These are phyloP conservation scores for Endotricha flammealis DNA, from an alignment of 2,888 invertebrate genomes.

Conservation along the genomic window DNA sequence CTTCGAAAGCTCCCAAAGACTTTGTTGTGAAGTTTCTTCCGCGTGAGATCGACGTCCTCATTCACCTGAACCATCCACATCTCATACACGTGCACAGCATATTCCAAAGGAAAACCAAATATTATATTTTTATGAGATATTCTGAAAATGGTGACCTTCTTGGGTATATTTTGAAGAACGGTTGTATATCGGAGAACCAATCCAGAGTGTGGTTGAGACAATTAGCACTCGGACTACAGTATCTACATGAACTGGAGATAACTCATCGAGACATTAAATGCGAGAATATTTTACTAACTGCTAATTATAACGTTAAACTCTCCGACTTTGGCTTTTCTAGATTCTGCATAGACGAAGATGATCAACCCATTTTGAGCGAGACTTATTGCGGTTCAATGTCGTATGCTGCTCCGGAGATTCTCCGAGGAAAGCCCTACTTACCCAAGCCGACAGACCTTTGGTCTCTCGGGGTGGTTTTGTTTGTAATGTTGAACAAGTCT, in stretches of 20 bases:
- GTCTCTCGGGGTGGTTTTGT: conserved; percentile 88
- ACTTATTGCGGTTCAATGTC: conserved; percentile 93
- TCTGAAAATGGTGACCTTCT: conserved; percentile 89
- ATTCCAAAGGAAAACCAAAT: conserved; percentile 83
- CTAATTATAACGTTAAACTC: conserved; percentile 86
- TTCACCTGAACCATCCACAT: conserved; percentile 87
- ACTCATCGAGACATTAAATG: conserved; percentile 90
- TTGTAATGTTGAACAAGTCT: conserved; percentile 89
- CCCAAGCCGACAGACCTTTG: conserved; percentile 87
- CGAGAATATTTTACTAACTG: conserved; percentile 86
- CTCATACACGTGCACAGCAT: conserved; percentile 88
- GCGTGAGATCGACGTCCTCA: conserved; percentile 87
- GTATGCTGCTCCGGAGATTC: conserved; percentile 92
- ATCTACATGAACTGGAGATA: conserved; percentile 85
- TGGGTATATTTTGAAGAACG: conserved; percentile 83
- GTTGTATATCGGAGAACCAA: conserved; percentile 83
- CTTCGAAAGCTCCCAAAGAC: conserved; percentile 84
- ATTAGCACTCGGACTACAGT: conserved; percentile 82
- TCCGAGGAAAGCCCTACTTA: conserved; percentile 84
- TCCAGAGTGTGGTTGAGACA: conserved; percentile 85
- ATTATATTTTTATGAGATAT: conserved; percentile 87
- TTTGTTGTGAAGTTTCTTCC: conserved; percentile 89
- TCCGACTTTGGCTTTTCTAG: conserved; percentile 91
- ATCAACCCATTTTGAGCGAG: conserved; percentile 78
- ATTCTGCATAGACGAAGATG: conserved; percentile 52